Conservation (phyloP, 2,888 invertebrate species). For the Lottia gigantea region DNA sequence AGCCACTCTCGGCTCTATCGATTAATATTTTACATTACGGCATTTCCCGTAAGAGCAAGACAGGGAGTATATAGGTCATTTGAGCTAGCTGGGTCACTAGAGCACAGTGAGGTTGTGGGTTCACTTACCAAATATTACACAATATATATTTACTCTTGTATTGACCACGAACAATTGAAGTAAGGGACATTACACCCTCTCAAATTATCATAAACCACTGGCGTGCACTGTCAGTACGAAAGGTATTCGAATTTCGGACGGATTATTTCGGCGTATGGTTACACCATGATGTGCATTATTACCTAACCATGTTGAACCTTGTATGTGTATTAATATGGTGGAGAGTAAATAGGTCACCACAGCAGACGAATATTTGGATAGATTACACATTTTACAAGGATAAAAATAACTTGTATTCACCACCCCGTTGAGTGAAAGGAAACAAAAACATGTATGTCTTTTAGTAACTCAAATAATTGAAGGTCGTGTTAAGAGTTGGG, state of each 20-base stretch:
- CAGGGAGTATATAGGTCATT: conserved; percentile 18
- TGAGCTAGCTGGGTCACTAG: conserved; percentile 18
- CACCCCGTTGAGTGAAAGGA: conserved; percentile 1
- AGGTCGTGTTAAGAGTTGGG: too few species aligned
- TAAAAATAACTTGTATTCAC: conserved; percentile 6
- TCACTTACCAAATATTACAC: conserved; percentile 13
- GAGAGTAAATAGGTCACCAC: not conserved
- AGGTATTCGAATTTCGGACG: not conserved
- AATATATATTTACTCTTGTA: not conserved
- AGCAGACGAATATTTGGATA: conserved; percentile 11
- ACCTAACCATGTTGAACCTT: not conserved
- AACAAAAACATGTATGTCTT: not conserved
- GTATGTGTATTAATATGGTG: not conserved
- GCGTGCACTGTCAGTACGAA: too few species aligned
- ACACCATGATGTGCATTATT: conserved; percentile 4
- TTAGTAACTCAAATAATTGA: too few species aligned
- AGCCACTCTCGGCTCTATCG: not conserved
- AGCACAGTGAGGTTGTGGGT: conserved; percentile 19
- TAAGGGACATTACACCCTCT: too few species aligned
- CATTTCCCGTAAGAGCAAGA: conserved; percentile 19
- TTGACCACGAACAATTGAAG: not conserved
- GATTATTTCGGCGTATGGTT: conserved; percentile 7
- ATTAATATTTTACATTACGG: conserved; percentile 1
- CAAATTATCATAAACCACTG: too few species aligned
- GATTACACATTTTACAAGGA: conserved; percentile 6